A percentile compares a stretch with the other conserved stretches of the same genome.
Conservation (phyloP, 1,140 invertebrate species). For the Galleria mellonella region DNA sequence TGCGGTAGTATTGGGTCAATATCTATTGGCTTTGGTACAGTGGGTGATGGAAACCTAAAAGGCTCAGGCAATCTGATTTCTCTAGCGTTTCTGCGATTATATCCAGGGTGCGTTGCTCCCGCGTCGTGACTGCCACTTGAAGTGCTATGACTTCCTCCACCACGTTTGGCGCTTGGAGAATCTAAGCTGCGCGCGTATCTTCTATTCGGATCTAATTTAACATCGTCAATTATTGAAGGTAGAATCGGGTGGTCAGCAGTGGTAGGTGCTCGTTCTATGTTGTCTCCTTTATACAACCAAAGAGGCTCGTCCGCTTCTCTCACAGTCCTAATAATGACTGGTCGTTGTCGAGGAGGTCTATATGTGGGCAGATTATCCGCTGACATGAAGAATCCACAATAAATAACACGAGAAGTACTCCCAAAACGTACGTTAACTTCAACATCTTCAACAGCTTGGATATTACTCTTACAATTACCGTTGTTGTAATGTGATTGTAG, state of each 20-base stretch:
- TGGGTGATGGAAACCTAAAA: not conserved
- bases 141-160: constrained; percentile 24
- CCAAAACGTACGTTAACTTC: constrained; percentile 12
- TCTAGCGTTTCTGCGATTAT: constrained; percentile 38
- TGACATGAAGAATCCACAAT: constrained; percentile 22
- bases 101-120: constrained; percentile 21
- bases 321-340: constrained; percentile 18
- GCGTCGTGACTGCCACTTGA: constrained; percentile 27
- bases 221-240: constrained; percentile 34
- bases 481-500: no score
- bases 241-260: constrained; percentile 34
- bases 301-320: constrained; percentile 30
- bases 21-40: no score
- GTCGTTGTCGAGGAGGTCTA: constrained; percentile 19
- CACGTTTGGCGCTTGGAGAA: constrained; percentile 33
- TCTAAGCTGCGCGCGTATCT: constrained; percentile 26
- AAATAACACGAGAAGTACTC: constrained; percentile 10
- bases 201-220: constrained; percentile 32
- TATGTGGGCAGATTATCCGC: constrained; percentile 31
- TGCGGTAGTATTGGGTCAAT: no score
- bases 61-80: not conserved
- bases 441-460: constrained; percentile 16
- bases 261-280: constrained; percentile 26
- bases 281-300: constrained; percentile 37
- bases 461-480: no score